phyloP scores from a whole-genome alignment of 2,797 vertebrate species.

The Lates japonicus region DNA sequence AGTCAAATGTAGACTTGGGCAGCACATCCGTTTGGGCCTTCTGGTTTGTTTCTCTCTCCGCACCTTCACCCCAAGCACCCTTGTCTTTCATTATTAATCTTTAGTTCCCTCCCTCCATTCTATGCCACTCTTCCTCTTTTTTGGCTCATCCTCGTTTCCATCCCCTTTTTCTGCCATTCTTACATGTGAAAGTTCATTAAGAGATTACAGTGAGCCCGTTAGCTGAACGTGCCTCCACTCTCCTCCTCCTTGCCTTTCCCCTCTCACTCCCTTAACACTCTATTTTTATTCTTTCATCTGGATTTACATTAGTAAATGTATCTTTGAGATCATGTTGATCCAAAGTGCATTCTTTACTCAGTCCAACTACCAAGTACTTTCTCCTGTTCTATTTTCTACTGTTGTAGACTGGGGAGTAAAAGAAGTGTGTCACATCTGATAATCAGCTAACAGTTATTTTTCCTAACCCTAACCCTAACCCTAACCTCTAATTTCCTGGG shows the following conservation, averaged over 20 bases:
- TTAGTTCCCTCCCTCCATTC: background rate
- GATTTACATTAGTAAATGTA: conserved; percentile 25
- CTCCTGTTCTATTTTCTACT: background rate
- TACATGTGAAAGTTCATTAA: conserved; percentile 76
- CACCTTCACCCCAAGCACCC: background rate
- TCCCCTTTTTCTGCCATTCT: conserved; percentile 60
- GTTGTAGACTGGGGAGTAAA: background rate
- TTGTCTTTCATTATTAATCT: background rate
- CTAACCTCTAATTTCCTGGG: background rate
- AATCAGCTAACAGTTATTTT: background rate
- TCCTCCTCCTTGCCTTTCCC: conserved; percentile 17
- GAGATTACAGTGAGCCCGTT: conserved; percentile 77
- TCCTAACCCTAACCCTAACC: too few relatives aligned
- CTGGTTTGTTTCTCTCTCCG: background rate
- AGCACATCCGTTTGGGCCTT: background rate
- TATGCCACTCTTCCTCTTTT: conserved; percentile 9
- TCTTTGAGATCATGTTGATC: background rate
- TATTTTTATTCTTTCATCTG: conserved; percentile 45
- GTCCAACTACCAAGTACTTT: background rate
- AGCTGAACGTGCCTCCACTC: conserved; percentile 42
- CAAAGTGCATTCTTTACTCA: background rate
- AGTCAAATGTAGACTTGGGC: background rate
- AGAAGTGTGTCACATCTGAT: background rate
- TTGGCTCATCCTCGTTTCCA: conserved; percentile 35
- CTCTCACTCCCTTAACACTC: conserved; percentile 26